Conservation (phyloP, 2,797 vertebrate species). For the Pangasius djambal region DNA sequence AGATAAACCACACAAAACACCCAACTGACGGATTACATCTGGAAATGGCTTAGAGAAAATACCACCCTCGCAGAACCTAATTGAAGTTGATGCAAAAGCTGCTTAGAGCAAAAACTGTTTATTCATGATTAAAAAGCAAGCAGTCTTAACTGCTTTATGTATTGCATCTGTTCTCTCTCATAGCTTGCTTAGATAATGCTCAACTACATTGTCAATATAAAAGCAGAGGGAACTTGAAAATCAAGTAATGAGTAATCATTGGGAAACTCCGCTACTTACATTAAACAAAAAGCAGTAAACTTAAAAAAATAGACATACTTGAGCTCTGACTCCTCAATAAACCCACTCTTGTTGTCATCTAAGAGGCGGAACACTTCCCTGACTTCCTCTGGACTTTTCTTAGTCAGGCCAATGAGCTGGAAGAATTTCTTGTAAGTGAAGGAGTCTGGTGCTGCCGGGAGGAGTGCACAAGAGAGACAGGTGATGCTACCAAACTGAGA, state of each 20-base stretch:
- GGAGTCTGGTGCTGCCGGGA: conserved; percentile 85
- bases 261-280: not conserved
- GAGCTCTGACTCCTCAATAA: conserved; percentile 91
- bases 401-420: conserved; percentile 88
- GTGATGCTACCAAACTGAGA: not conserved
- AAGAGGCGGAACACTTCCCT: conserved; percentile 89
- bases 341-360: conserved; percentile 91
- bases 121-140: not conserved
- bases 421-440: conserved; percentile 96
- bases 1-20: conserved; percentile 46
- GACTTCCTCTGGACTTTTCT: conserved; percentile 87
- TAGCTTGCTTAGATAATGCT: not conserved
- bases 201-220: not conserved
- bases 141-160: not conserved
- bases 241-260: not conserved
- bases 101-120: not conserved
- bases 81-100: conserved; percentile 3
- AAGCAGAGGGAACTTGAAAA: not conserved
- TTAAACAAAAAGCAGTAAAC: not conserved
- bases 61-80: not conserved
- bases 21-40: conserved; percentile 41
- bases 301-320: conserved; percentile 77
- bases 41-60: conserved; percentile 30
- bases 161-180: not conserved
- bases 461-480: conserved; percentile 15